Evolutionary conservation across 2,797 vertebrate genomes (phyloP), one percentile per base, ranked within the genome.

Genomic region (Poeciliopsis turneri): DNA sequence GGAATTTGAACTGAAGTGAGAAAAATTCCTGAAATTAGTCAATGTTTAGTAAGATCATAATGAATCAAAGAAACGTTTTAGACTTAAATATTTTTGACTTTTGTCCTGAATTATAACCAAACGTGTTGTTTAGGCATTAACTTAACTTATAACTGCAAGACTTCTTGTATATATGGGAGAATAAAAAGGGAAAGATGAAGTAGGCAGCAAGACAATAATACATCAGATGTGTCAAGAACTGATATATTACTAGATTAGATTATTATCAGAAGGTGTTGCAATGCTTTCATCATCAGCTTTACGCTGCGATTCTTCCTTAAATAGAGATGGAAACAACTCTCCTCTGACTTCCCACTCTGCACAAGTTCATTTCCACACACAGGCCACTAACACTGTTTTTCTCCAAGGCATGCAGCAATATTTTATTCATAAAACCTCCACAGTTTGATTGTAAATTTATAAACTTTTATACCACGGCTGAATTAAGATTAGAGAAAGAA

Each of bases 281-380:
- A 83, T 72, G 30, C 11, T 2, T 59, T 33, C 72, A n/a, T 64
- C 46, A 30, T 30, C 49, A 9, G 49, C 49, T 23, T 28, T 82
- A 74, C 28, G 77, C 69, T 73, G 64, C 82, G 71, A 86, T 61
- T 76, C 78, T 30, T 47, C 46, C 83, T 92, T 89, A 88, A 88
- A 91, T 78, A 90, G 83, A 87, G 77, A 86, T 84, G 85, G 83
- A 89, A 92, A 90, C 86, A 82, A 85, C 80, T 36, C 46, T 81
- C 55, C 70, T 47, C 73, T 79, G 82, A 88, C 82, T 76, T 79
- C 43, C n/a, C 13, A 2, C 8, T 79, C 76, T 45, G 28, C 74
- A 76, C 23, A 18, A 41, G 18, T 71, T 20, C 74, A 2, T 81
- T 69, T 74, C 36, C 82, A 87, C 5, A 76, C 59, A 78, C 47